phyloP scores from a whole-genome alignment of 2,113 vertebrate species.

The Lampris incognitus region DNA sequence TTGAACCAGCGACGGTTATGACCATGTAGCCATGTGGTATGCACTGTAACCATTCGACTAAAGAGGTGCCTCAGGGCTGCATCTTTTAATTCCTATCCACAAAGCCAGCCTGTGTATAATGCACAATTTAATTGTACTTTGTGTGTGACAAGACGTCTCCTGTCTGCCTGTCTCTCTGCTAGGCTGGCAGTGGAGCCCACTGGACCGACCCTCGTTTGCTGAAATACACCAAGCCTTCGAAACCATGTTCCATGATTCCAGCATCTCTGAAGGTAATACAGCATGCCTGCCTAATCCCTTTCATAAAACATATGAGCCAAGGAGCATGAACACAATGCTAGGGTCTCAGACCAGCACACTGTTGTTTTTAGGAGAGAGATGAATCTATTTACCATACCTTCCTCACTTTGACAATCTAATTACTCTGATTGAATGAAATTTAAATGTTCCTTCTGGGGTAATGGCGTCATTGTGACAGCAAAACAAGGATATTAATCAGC shows the following conservation, averaged over 20 bases:
- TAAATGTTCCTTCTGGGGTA: neutral
- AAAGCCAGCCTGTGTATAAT: too few relatives aligned
- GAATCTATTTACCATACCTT: too few relatives aligned
- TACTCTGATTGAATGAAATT: neutral
- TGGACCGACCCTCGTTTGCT: constrained; percentile 94
- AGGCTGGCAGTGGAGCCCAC: constrained; percentile 98
- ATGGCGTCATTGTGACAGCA: neutral
- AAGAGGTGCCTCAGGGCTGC: too few relatives aligned
- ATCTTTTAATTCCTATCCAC: too few relatives aligned
- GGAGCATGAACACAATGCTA: neutral
- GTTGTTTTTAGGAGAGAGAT: neutral
- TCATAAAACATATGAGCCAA: neutral
- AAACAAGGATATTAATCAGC: neutral
- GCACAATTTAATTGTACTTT: neutral
- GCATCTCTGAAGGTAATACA: constrained; percentile 94
- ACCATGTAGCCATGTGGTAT: too few relatives aligned
- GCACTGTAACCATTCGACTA: too few relatives aligned
- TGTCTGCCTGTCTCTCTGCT: constrained; percentile 20
- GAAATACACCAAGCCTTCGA: constrained; percentile 98
- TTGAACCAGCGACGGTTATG: too few relatives aligned
- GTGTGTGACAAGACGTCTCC: neutral
- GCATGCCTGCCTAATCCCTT: neutral
- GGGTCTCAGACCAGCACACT: neutral
- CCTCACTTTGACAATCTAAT: neutral
- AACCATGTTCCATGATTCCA: constrained; percentile 99